Base-by-base conservation (phyloP, 2,797 vertebrate genomes). In the Sciurus carolinensis region DNA sequence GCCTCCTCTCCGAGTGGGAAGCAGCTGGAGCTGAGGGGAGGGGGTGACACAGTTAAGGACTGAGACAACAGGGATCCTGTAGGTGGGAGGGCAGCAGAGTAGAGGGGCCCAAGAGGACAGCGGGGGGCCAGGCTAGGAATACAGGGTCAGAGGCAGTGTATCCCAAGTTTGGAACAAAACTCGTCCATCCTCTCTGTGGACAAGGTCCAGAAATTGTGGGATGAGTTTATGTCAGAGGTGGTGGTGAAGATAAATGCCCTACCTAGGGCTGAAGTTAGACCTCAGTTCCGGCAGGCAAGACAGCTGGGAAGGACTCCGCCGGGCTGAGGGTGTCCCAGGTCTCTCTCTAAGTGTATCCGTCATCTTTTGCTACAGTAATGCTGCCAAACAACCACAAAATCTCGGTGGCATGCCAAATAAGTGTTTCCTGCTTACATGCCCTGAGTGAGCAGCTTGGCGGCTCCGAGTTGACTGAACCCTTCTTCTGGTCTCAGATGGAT, bases 11-110 rank as follows among this genome's bases (percentile, higher is more conserved):
- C 85, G 52, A 86, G 83, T 69, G 96, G 80, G 80, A 62, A 57
- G 95, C 47, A 44, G 39, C n/a, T 11, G 66, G 67, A 54, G 79
- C 84, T 57, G 30, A 24, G 30, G 42, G 80, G 44, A 28, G 24
- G 69, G 22, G 14, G 13, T 5, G 22, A 64, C 30, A 3, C 0
- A 0, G 7, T 2, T 50, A 15, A 64, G n/a, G 3, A 11, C n/a
- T 15, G 36, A 52, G 81, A 52, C 36, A 4, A 0, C 2, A 54
- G n/a, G 57, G 44, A 36, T 30, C 44, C 72, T 3, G 6, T 13
- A 7, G 20, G 66, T 12, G 6, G 42, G 30, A 76, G 71, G 20
- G 20, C 13, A 12, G 54, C 54, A 57, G 72, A 52, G 11, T 14
- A 24, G 9, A 28, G n/a, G 14, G 36, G 30, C 33, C 28, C 71